Base-by-base conservation (phyloP, 2,888 invertebrate species). In the Drosophila mimetica region DNA sequence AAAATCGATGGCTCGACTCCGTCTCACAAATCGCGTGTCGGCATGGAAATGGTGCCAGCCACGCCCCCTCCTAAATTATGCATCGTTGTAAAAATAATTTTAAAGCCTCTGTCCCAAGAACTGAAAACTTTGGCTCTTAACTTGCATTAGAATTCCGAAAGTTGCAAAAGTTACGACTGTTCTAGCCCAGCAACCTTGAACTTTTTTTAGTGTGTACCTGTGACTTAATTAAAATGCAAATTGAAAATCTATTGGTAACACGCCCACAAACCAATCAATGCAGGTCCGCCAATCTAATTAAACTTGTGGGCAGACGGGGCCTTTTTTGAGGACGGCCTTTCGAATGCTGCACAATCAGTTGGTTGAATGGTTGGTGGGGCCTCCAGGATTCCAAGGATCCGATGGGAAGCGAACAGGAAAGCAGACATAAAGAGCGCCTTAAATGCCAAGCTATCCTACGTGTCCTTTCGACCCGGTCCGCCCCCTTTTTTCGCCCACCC, bases 221-320 rank as follows among this genome's bases (percentile, higher is more conserved):
- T 9, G 30, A 25, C 30, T 70, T 79, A 61, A 81, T 81, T 79
- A 69, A 79, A 82, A 74, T 81, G 54, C 67, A 46, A 82, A 76
- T 81, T 41, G 36, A 51, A 57, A 57, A 52, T 71, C 57, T 52
- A 71, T 71, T 66, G 60, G 65, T 58, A 55, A 47, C 28, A 14
- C 58, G 39, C 61, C 77, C 74, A 74, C 78, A 46, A 57, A 39
- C 28, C 39, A 77, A 60, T 54, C 70, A 66, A 61, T 63, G 75
- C 44, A 39, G 55, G 48, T 50, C 67, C 44, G 60, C 39, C 48
- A 65, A 59, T 51, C 54, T 66, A 74, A 76, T 79, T 82, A 76
- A 83, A 82, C 52, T n/a, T 25, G 52, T n/a, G 53, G 30, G 18
- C 32, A 18, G 16, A 7, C 16, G 30, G 16, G 20, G 20, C n/a